Evolutionary conservation across 2,888 invertebrate genomes (phyloP), one percentile per base, ranked within the genome.

Genomic region (Clusia tigrina): DNA sequence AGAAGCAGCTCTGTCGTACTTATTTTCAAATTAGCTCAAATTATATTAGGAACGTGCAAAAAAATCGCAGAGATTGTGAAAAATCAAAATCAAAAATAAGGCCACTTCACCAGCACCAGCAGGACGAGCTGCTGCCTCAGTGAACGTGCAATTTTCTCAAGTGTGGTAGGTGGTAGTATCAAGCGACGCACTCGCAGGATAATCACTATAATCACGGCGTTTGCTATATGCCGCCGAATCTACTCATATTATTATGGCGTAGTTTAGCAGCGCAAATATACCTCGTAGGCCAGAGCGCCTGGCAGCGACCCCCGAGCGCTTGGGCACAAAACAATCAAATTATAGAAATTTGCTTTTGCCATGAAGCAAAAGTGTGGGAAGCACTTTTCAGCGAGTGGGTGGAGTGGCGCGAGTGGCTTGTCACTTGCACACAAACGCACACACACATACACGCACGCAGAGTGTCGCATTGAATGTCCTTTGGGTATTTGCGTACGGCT

Each of bases 201-300:
- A 77, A 77, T 78, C 78, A 77, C 78, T 77, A 72, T 76, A 77
- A 78, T 78, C 76, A 77, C 78, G 78, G 76, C 65, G 78, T 76
- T 73, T 62, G 67, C 63, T 46, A 38, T 53, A 26, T 15, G 46
- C n/a, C 52, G 48, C 26, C 46, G 17, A n/a, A 9, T 25, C 48
- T 24, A 15, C 18, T 20, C 38, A 25, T 42, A 42, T 48, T 18
- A 48, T 48, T 18, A 20, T 48, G n/a, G 42, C n/a, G 42, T n/a
- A 48, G 48, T 22, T 48, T 48, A 48, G 48, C n/a, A n/a, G n/a
- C 10, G 22, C 48, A 48, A 22, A 48, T n/a, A 51, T 2, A 18
- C 54, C 1, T 5, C 46, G 46, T 17, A 10, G 38, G 61, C 59
- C 5, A 18, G 20, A 23, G 54, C 53, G 38, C 18, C 37, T 9